These are phyloP conservation scores for Molothrus ater DNA, from an alignment of 2,797 vertebrate species.

Conservation along the genomic window DNA sequence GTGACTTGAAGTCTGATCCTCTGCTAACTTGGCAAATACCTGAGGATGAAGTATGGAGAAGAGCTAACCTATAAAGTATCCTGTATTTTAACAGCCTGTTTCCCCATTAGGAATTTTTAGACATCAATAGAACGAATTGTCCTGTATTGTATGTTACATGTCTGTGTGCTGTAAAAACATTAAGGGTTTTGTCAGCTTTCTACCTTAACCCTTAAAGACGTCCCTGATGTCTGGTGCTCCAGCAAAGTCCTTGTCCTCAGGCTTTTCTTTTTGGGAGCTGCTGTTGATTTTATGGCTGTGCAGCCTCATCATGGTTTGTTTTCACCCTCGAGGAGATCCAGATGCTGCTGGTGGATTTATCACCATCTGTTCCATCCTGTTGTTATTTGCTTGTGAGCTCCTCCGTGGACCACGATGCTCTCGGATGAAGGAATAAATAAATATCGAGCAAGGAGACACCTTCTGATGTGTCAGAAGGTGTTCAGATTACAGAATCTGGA, in stretches of 20 bases:
- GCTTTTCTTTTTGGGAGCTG: not conserved
- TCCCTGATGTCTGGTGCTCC: not conserved
- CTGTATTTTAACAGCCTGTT: conserved; percentile 70
- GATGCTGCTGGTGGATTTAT: not conserved
- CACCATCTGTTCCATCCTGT: not conserved
- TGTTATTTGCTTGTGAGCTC: not conserved
- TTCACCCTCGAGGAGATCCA: not conserved
- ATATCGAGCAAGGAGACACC: not conserved
- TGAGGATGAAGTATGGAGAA: conserved; percentile 57
- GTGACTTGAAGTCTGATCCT: conserved; percentile 54
- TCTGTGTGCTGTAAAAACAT: conserved; percentile 44
- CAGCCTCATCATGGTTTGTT: not conserved
- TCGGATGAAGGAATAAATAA: not conserved
- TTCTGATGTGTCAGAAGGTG: not conserved
- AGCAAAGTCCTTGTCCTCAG: not conserved
- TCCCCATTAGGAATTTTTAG: conserved; percentile 64
- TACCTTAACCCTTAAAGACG: not conserved
- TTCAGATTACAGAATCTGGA: not conserved
- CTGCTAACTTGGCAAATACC: conserved; percentile 56
- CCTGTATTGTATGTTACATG: conserved; percentile 42
- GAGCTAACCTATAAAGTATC: conserved; percentile 55
- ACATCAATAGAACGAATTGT: conserved; percentile 55
- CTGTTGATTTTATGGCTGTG: not conserved
- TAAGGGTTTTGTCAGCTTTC: conserved; percentile 42
- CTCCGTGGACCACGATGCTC: accelerated